phyloP scores from a whole-genome alignment of 2,797 vertebrate genomes.

The Pseudochaenichthys georgianus region DNA sequence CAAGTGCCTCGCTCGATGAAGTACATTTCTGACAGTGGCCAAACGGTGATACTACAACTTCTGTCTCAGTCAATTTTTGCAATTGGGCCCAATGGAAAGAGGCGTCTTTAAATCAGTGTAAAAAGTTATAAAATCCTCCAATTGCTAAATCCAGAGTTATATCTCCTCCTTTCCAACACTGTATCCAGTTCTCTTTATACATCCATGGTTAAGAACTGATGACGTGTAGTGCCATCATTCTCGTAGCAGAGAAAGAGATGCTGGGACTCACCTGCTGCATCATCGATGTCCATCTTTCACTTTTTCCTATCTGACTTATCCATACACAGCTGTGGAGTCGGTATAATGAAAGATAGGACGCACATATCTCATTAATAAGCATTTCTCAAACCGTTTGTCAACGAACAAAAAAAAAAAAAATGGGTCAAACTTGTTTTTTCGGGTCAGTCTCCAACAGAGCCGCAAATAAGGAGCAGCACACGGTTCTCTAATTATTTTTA shows the following conservation, averaged over 20 bases:
- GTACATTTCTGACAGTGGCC: too few relatives aligned
- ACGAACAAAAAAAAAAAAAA: not conserved
- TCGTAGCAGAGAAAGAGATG: not conserved
- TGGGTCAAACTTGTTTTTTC: not conserved
- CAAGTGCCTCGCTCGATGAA: too few relatives aligned
- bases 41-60: too few relatives aligned
- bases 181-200: too few relatives aligned
- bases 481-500: constrained; percentile 4
- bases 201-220: not conserved
- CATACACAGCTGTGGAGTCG: too few relatives aligned
- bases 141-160: too few relatives aligned
- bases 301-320: not conserved
- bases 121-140: too few relatives aligned
- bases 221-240: not conserved
- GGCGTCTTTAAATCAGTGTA: too few relatives aligned
- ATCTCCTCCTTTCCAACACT: too few relatives aligned
- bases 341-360: not conserved
- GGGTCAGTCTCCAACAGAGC: constrained; percentile 8
- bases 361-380: not conserved
- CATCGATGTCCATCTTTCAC: not conserved
- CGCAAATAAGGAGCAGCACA: constrained; percentile 1
- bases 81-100: too few relatives aligned
- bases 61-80: too few relatives aligned
- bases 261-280: constrained; percentile 1
- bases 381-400: not conserved